Evolutionary conservation across 1,140 invertebrate species (phyloP), one percentile per base, ranked within the genome.

Genomic region (Bacillus rossius): DNA sequence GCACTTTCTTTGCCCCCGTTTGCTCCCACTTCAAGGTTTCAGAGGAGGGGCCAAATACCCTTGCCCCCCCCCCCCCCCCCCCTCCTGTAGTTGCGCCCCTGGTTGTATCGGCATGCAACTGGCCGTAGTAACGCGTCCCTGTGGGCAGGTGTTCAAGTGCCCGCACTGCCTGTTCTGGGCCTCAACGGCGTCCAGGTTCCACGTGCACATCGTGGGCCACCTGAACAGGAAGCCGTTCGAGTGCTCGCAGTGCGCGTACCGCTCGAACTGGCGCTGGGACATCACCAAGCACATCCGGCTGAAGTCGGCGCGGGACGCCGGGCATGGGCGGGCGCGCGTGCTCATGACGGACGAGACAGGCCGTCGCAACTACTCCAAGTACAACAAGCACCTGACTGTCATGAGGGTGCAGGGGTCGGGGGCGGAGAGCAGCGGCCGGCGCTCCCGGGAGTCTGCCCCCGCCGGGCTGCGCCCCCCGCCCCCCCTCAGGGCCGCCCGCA

Each of bases 191-290:
- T 93, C 90, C 26, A 81, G 92, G 62, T 94, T 94, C 74, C 92
- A 94, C 71, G 91, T 94, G 17, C 92, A 94, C 73, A 92, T 94
- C 63, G 91, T 94, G 19, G 91, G 91, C 17, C 92, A 94, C 76
- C 78, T 92, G 59, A 94, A 94, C 73, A 90, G 89, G 70, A 93
- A 94, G 71, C 94, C 94, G 3, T 97, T 96, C 71, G 91, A 94
- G 75, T 98, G 95, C 78, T 96, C 94, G 2, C 78, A 91, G 2
- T 98, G 95, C 77, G 84, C 88, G 20, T 94, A 95, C 69, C 85
- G 92, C 61, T 95, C 92, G 20, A 96, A 96, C 74, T 96, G 92
- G 92, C 82, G 91, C 61, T 96, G 92, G 92, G 92, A 95, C 75
- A 94, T 98, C 58, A 94, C 91, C 41, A 96, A 96, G 76, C 94